Conservation (phyloP, 2,113 vertebrate species). For the Scortum barcoo region DNA sequence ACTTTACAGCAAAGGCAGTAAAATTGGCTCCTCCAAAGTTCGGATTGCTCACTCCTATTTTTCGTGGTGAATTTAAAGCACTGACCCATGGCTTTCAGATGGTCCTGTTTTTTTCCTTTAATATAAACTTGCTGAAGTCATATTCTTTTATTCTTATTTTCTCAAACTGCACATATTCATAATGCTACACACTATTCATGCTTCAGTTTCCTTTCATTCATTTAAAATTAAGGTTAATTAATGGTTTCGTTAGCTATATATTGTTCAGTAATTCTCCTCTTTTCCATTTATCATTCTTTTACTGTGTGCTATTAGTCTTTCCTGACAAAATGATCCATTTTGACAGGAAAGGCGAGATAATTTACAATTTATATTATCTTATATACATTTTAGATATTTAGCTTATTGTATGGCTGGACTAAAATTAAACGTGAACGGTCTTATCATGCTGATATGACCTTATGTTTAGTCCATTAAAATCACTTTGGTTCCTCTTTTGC, state of each 20-base stretch:
- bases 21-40: conserved; percentile 24
- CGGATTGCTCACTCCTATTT: neutral
- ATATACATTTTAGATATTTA: conserved; percentile 17
- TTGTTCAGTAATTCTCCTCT: neutral
- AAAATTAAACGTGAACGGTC: conserved; percentile 6
- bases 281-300: neutral
- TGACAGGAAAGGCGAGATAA: neutral
- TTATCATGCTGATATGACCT: neutral
- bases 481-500: too few relatives aligned
- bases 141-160: neutral
- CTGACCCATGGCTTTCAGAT: neutral
- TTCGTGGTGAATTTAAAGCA: neutral
- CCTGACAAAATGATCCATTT: neutral
- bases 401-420: neutral
- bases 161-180: neutral
- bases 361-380: conserved; percentile 1
- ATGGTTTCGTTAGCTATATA: neutral
- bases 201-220: conserved; percentile 23
- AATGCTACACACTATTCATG: conserved; percentile 11
- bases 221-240: conserved; percentile 26
- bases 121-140: conserved; percentile 1
- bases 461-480: neutral
- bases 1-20: conserved; percentile 38
- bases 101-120: conserved; percentile 4
- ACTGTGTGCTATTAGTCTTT: neutral